phyloP scores from a whole-genome alignment of 64 coral and sea anemone species.

The Cladopsammia gracilis region DNA sequence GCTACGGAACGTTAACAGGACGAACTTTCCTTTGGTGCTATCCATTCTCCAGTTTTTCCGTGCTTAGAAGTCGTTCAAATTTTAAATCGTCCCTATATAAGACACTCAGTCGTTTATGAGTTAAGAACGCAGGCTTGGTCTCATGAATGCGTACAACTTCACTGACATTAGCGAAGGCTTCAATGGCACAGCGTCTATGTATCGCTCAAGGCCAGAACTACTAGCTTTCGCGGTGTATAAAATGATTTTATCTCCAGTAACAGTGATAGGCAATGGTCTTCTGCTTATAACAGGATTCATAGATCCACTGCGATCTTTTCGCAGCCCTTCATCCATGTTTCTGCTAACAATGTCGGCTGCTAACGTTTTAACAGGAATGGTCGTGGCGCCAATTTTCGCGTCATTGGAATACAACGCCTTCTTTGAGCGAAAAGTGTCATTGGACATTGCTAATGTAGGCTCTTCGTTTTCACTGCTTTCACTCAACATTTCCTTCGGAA shows the following conservation, averaged over 20 bases:
- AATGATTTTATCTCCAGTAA: slow-evolving; percentile 4
- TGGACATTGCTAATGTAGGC: not conserved
- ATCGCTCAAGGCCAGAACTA: not conserved
- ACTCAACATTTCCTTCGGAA: slow-evolving; percentile 31
- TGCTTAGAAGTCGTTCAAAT: too few relatives aligned
- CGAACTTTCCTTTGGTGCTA: too few relatives aligned
- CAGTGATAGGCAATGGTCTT: slow-evolving; percentile 20
- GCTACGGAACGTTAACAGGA: too few relatives aligned
- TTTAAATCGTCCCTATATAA: too few relatives aligned
- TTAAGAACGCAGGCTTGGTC: too few relatives aligned
- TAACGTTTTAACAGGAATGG: not conserved
- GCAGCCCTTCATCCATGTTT: not conserved
- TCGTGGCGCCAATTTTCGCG: slow-evolving; percentile 12
- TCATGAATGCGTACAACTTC: slow-evolving; percentile 7
- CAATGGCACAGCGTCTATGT: not conserved
- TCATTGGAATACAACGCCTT: not conserved
- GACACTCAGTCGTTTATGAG: too few relatives aligned
- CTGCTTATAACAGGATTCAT: not conserved
- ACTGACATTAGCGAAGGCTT: not conserved
- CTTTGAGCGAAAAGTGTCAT: not conserved
- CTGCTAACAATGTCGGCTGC: slow-evolving; percentile 8
- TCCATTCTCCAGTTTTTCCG: too few relatives aligned
- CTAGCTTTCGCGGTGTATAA: slow-evolving; percentile 14
- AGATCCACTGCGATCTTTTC: slow-evolving; percentile 8
- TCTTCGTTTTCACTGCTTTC: slow-evolving; percentile 12